These are phyloP conservation scores for Naso thynnoides DNA, from an alignment of 2,797 vertebrate genomes.

Conservation along the genomic window DNA sequence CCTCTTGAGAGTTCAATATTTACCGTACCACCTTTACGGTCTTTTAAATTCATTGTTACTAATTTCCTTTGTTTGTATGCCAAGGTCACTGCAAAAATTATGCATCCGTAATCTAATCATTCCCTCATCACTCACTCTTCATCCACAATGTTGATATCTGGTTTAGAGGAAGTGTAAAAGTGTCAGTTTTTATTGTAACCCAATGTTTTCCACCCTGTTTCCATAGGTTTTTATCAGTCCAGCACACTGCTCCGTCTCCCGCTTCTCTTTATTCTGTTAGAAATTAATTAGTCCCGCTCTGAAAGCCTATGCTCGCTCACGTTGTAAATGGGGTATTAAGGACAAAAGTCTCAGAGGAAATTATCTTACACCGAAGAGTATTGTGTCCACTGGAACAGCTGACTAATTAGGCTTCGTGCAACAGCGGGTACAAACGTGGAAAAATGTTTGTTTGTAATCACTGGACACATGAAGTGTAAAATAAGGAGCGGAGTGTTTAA, in stretches of 20 bases:
- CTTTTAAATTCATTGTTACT: neutral
- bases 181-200: slow-evolving; percentile 30
- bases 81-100: neutral
- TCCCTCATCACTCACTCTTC: slow-evolving; percentile 3
- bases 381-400: slow-evolving; percentile 69
- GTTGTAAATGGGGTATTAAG: slow-evolving; percentile 73
- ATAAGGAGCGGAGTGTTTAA: neutral
- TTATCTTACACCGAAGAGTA: slow-evolving; percentile 63
- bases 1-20: neutral
- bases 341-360: slow-evolving; percentile 77
- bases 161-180: slow-evolving; percentile 8
- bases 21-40: neutral
- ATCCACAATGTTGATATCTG: slow-evolving; percentile 25
- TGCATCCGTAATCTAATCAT: slow-evolving; percentile 3
- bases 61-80: neutral
- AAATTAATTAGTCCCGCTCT: slow-evolving; percentile 79
- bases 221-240: slow-evolving; percentile 57
- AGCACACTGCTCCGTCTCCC: slow-evolving; percentile 45
- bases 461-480: slow-evolving; percentile 31
- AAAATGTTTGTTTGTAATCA: slow-evolving; percentile 57
- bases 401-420: slow-evolving; percentile 68
- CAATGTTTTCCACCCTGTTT: slow-evolving; percentile 31
- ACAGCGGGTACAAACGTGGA: slow-evolving; percentile 35
- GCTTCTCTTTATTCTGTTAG: slow-evolving; percentile 60
- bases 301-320: slow-evolving; percentile 58